Evolutionary conservation across 2,797 vertebrate species (phyloP).

Genomic region (Coreius guichenoti): DNA sequence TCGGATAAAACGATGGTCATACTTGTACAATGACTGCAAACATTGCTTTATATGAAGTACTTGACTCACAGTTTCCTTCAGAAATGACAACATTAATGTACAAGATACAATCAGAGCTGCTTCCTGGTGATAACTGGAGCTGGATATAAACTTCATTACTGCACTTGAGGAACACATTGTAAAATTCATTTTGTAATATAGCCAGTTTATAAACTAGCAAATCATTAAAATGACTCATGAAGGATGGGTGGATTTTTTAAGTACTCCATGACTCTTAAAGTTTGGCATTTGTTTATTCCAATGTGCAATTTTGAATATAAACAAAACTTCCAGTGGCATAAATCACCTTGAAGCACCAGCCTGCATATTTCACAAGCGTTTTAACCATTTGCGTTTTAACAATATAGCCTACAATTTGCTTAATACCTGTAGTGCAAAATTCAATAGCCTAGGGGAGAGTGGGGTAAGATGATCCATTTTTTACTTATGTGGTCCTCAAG

Average conservation of each 20-base stretch:
- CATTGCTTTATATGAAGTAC: background rate
- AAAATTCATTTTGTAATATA: background rate
- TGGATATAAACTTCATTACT: conserved; percentile 26
- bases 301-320: background rate
- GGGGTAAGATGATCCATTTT: too few species aligned
- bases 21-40: conserved; percentile 2
- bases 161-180: conserved; percentile 14
- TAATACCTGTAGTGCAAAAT: background rate
- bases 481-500: too few species aligned
- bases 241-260: background rate
- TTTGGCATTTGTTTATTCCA: conserved; percentile 20
- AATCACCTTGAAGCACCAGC: background rate
- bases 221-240: background rate
- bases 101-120: conserved; percentile 26
- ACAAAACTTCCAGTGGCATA: background rate
- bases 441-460: background rate
- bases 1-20: background rate
- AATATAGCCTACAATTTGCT: background rate
- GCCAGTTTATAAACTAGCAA: background rate
- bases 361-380: background rate
- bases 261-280: conserved; percentile 11
- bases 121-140: conserved; percentile 41
- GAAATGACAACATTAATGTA: conserved; percentile 36
- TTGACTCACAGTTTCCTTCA: conserved; percentile 30
- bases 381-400: background rate